Conservation (phyloP, 2,888 invertebrate genomes). For the Nephrotoma appendiculata region DNA sequence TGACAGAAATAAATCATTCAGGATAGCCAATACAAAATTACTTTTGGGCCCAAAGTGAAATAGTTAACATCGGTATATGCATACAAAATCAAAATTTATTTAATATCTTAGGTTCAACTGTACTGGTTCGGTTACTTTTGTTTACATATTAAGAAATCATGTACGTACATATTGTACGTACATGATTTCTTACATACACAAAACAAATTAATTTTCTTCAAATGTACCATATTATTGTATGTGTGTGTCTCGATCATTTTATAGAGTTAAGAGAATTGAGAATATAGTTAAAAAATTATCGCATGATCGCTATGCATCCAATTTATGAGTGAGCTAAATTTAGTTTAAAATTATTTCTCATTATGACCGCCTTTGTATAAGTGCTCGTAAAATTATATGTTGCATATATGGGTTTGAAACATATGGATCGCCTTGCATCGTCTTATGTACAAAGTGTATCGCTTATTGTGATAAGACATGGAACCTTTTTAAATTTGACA, state of each 20-base stretch:
- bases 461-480: neutral
- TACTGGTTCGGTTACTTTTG: neutral
- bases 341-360: neutral
- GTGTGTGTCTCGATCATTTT: no score
- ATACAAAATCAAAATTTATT: no score
- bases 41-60: no score
- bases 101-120: no score
- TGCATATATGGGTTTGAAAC: neutral
- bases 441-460: neutral
- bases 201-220: no score
- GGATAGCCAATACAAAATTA: no score
- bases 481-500: neutral
- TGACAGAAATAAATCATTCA: no score
- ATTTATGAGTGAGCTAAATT: neutral
- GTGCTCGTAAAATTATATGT: neutral
- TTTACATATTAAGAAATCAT: neutral
- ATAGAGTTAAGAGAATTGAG: neutral
- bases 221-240: no score
- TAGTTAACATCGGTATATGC: no score
- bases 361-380: neutral
- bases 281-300: neutral
- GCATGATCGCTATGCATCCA: neutral
- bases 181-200: no score
- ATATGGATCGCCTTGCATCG: neutral
- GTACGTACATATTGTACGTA: neutral